Conservation (phyloP, 2,113 vertebrate species). For the Megaceryle maxima region DNA sequence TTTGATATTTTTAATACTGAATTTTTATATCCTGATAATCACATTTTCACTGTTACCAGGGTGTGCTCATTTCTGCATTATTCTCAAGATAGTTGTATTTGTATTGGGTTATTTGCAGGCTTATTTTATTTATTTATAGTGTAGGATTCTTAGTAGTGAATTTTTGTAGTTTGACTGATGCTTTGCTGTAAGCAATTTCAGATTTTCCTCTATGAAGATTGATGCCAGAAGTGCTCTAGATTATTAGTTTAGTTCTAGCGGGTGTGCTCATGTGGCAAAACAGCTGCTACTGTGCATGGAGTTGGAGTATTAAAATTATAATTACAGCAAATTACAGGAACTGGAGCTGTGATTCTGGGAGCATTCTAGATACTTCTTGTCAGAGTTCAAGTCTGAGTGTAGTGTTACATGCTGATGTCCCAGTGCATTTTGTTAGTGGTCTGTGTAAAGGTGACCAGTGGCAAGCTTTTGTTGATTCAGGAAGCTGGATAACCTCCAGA, state of each 20-base stretch:
- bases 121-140: background rate
- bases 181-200: conserved; percentile 1
- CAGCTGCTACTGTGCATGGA: background rate
- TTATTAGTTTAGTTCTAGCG: conserved; percentile 4
- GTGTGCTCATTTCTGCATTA: background rate
- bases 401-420: background rate
- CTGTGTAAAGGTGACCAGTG: fast-evolving
- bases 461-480: background rate
- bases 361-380: background rate
- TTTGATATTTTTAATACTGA: background rate
- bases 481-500: background rate
- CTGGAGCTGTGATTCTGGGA: background rate
- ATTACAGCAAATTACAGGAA: background rate
- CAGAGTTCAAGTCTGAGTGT: background rate
- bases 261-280: background rate
- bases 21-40: background rate
- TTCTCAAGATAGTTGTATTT: background rate
- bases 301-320: background rate
- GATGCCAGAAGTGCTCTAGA: background rate
- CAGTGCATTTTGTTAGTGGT: background rate
- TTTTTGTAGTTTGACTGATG: background rate
- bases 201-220: background rate
- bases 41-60: background rate
- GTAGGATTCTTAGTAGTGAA: background rate
- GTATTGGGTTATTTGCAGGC: background rate